Evolutionary conservation across 1,140 invertebrate genomes (phyloP), one percentile per base, ranked within the genome.

Genomic region (Pomacea maculata): DNA sequence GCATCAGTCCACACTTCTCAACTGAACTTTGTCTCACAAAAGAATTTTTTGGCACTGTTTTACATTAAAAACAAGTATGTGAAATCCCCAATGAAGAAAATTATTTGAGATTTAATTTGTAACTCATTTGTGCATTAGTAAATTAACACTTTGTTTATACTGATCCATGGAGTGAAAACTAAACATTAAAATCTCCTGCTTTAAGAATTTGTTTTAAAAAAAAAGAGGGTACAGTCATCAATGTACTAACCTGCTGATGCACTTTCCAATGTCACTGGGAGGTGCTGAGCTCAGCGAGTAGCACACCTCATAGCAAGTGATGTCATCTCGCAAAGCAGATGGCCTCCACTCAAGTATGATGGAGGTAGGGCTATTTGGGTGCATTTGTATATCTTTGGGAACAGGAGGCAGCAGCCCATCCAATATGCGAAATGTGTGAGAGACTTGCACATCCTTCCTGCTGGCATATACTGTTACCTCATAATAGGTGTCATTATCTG

Each of bases 401-500:
- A 17, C 55, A 12, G 77, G 77, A 29, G 70, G 65, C 65, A 79
- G 73, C 45, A 80, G 79, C 0, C 79, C 74, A 29, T 81, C 74
- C 8, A 80, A 78, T 17, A 74, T 74, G 52, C 79, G 73, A 57
- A 75, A 75, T 57, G 71, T 80, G 79, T 75, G 79, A 29, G 72
- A 65, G n/a, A 71, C 77, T 3, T 78, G 65, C 2, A 78, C 52
- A n/a, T 73, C 54, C 14, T 80, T 17, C 25, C 75, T 80, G 19
- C 52, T 79, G 21, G 78, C 83, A 17, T 76, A 68, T 25, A 86
- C 57, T 45, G 80, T 81, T 15, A 86, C 81, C 45, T 83, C 81
- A 67, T 86, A 86, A 52, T 79, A 74, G 19, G 83, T 82, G 45
- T 83, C 76, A 75, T 86, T 85, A 61, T 84, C 85, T 86, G 79